These are phyloP conservation scores for Nymphalis urticae DNA, from an alignment of 2,888 invertebrate species.

Conservation along the genomic window DNA sequence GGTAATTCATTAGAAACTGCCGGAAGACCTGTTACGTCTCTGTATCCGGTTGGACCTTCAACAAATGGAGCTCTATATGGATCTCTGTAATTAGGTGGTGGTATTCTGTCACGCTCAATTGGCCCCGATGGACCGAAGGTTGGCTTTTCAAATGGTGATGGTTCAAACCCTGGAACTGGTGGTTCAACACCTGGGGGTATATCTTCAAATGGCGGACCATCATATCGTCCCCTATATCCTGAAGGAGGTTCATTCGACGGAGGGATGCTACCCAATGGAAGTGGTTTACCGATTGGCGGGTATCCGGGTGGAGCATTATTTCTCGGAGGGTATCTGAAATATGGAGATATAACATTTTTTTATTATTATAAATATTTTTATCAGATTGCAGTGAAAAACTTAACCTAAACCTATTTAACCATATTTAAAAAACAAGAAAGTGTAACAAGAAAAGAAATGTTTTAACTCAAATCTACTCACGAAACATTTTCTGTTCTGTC, in stretches of 20 bases:
- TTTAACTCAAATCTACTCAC: too few species aligned
- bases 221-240: constrained; percentile 71
- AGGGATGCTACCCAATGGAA: constrained; percentile 57
- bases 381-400: background rate
- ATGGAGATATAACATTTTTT: constrained; percentile 14
- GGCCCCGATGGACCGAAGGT: constrained; percentile 61
- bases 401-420: background rate
- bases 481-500: too few species aligned
- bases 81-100: constrained; percentile 66
- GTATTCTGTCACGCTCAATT: constrained; percentile 67
- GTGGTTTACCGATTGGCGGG: constrained; percentile 64
- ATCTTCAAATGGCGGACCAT: constrained; percentile 78
- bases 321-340: constrained; percentile 73
- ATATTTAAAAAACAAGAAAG: background rate
- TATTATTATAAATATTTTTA: background rate
- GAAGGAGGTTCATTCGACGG: constrained; percentile 60
- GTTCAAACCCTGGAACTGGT: constrained; percentile 83
- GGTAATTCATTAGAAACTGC: constrained; percentile 64
- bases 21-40: constrained; percentile 58
- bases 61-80: constrained; percentile 62
- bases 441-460: background rate
- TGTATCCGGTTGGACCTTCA: constrained; percentile 58
- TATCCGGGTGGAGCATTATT: constrained; percentile 61
- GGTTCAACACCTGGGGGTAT: constrained; percentile 84
- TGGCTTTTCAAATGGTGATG: constrained; percentile 79